Evolutionary conservation across 2,113 vertebrate species (phyloP).

Genomic region (Chaetodon auriga): DNA sequence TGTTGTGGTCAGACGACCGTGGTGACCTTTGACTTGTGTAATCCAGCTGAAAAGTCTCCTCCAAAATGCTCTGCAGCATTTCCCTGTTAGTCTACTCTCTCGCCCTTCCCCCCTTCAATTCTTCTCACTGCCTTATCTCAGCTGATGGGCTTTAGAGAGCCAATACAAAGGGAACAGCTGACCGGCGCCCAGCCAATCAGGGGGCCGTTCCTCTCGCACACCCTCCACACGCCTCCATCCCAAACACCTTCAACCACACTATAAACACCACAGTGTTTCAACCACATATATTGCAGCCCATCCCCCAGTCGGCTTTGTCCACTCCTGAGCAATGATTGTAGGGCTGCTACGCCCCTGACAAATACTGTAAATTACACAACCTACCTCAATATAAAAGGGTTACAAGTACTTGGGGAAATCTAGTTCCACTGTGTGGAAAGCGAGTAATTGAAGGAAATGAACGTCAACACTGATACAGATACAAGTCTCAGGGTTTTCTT

Average conservation of each 20-base stretch:
- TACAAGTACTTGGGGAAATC: not conserved
- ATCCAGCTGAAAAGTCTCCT: not conserved
- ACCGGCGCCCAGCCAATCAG: slow-evolving; percentile 69
- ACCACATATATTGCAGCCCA: not conserved
- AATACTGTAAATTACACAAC: not conserved
- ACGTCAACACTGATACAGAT: too few relatives aligned
- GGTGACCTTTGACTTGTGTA: slow-evolving; percentile 19
- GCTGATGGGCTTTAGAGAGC: slow-evolving; percentile 5
- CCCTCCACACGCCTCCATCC: slow-evolving; percentile 56
- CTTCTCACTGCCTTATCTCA: not conserved
- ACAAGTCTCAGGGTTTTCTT: not conserved
- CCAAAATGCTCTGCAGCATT: not conserved
- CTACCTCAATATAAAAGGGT: not conserved
- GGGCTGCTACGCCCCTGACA: not conserved
- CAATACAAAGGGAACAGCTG: slow-evolving; percentile 36
- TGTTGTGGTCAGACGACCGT: not conserved
- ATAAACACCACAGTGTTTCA: slow-evolving; percentile 23
- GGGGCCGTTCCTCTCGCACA: slow-evolving; percentile 51
- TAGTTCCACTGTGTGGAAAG: not conserved
- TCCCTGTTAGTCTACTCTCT: not conserved
- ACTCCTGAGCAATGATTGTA: not conserved
- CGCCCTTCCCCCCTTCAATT: not conserved
- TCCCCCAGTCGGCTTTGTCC: not conserved
- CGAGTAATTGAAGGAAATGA: not conserved
- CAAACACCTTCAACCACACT: slow-evolving; percentile 18